Percentiles rank a stretch among this genome's conserved stretches.
These are phyloP conservation scores for Cecropterus lyciades DNA, from an alignment of 1,140 invertebrate genomes.

Conservation along the genomic window DNA sequence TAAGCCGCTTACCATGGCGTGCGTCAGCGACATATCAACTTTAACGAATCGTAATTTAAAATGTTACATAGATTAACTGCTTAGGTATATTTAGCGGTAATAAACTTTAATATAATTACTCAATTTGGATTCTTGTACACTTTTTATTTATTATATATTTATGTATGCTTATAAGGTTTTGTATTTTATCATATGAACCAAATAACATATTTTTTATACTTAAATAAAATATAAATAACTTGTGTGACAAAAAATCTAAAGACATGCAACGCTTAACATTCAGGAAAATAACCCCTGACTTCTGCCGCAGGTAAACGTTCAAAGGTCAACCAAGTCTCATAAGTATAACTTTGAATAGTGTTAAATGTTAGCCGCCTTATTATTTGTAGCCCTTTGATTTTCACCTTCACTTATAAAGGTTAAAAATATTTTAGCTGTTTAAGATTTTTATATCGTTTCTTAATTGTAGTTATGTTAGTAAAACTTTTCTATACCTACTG, in stretches of 20 bases:
- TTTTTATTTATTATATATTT: too few species aligned
- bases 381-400: constrained; percentile 12
- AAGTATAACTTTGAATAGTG: constrained; percentile 9
- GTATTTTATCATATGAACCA: too few species aligned
- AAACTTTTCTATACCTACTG: too few species aligned
- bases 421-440: neutral
- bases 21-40: constrained; percentile 23
- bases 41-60: constrained; percentile 15
- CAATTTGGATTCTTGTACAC: too few species aligned
- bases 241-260: neutral
- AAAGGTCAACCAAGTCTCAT: constrained; percentile 7
- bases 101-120: too few species aligned
- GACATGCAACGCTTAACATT: constrained; percentile 9
- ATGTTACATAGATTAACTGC: neutral
- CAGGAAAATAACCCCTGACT: constrained; percentile 4
- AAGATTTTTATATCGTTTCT: neutral
- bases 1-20: constrained; percentile 17
- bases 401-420: constrained; percentile 10
- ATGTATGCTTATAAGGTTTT: too few species aligned
- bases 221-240: neutral
- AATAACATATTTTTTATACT: too few species aligned
- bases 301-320: neutral
- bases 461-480: too few species aligned
- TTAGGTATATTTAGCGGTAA: too few species aligned
- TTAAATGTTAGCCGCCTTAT: constrained; percentile 17